Evolutionary conservation across 1,140 invertebrate species (phyloP), one percentile per base, ranked within the genome.

Genomic region (Drosophila quadrilineata): DNA sequence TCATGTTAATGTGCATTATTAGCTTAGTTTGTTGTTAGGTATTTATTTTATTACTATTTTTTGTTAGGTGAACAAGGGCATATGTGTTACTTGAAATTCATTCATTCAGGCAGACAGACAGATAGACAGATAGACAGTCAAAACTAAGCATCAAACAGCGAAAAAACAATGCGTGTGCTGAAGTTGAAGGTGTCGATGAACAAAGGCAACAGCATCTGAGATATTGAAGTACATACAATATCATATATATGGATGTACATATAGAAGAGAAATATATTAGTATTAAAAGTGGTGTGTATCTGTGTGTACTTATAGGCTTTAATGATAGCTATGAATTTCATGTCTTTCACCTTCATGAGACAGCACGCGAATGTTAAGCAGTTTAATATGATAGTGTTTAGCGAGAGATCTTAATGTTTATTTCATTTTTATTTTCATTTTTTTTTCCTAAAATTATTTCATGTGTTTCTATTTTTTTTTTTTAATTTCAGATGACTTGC

Each of bases 401-500:
- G n/a, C n/a, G n/a, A n/a, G n/a, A n/a, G 21, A 48, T 41, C 33
- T 49, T 40, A 35, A 48, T 19, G 19, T 40, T 12, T 35, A 8
- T n/a, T 17, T 21, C 10, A 33, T 1, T 9, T 21, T 35, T 28
- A 17, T 29, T 40, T 41, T 45, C 6, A 49, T 12, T 19, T 28
- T 21, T 21, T 3, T 6, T 49, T 28, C 12, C 12, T 9, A 35
- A 12, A 28, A 10, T 28, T 29, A 6, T n/a, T 38, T 41, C 21
- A 28, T 36, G n/a, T 43, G 10, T 31, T 22, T n/a, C 22, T n/a
- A 5, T 3, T 31, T n/a, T 36, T 29, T 73, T 66, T 70, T 52
- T 69, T 71, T 90, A 73, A 59, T 93, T 92, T 5, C 92, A 95
- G 94, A 95, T 94, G 94, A 91, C 92, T 88, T 93, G 92, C 72